phyloP scores from a whole-genome alignment of 1,140 invertebrate genomes.

The Papilio polyxenes region DNA sequence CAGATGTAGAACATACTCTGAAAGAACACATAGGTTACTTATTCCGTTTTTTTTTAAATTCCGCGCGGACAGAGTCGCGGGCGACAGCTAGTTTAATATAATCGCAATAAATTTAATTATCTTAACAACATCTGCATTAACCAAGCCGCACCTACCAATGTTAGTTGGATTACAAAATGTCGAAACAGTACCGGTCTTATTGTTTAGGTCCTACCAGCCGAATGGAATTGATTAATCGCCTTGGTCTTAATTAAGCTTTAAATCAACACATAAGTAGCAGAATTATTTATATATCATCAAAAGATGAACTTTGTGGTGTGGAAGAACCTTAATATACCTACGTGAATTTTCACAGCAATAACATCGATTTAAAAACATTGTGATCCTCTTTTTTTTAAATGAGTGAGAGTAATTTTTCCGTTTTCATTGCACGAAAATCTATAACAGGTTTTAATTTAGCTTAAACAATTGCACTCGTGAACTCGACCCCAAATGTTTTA shows the following conservation, averaged over 20 bases:
- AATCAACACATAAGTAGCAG: constrained; percentile 49
- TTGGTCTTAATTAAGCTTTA: constrained; percentile 58
- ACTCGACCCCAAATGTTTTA: constrained; percentile 62
- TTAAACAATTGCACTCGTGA: constrained; percentile 48
- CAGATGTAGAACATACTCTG: no score
- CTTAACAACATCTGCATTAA: constrained; percentile 35
- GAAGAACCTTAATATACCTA: no score
- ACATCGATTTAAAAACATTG: no score
- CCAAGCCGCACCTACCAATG: constrained; percentile 38
- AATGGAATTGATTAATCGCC: constrained; percentile 65
- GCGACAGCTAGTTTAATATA: neutral
- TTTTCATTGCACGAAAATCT: neutral
- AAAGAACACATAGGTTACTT: no score
- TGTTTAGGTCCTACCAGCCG: constrained; percentile 50
- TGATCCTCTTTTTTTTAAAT: neutral
- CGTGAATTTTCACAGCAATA: no score
- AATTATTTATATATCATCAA: neutral
- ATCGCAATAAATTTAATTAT: constrained; percentile 43
- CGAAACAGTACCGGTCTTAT: constrained; percentile 63
- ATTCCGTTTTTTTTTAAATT: no score
- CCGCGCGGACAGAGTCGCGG: no score
- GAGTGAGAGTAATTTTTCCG: neutral
- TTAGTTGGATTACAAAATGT: constrained; percentile 64
- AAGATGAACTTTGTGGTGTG: no score
- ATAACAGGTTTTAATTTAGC: neutral